Base-by-base conservation (phyloP, 2,113 vertebrate species). In the Scalopus aquaticus region DNA sequence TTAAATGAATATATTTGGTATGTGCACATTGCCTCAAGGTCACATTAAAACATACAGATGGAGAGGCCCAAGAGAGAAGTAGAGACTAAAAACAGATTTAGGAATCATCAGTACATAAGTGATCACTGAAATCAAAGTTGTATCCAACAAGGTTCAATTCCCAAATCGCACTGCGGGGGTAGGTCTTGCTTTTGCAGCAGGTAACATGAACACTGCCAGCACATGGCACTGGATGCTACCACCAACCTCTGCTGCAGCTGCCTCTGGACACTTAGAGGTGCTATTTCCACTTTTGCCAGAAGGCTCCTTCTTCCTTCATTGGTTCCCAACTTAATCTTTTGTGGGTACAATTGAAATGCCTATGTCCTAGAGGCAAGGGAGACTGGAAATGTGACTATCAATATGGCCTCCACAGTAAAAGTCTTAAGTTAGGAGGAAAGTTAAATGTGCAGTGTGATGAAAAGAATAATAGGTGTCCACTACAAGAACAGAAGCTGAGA, bases 401-500 rank as follows among this genome's bases (percentile, higher is more conserved):
- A n/a, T 76, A 51, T 44, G 37, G 28, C 19, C 15, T 74, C 22
- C 37, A 39, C 5, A 54, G 56, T 26, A 86, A 39, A 30, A 86
- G 16, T 84, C 42, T 78, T 92, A 58, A 77, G 24, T n/a, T 70
- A 30, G 15, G 51, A 84, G 83, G 42, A 70, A 22, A 30, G 30
- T 26, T 82, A 46, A 93, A 56, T 64, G 67, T 81, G 17, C 58
- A 62, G 1, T 44, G 32, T 84, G 49, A 67, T 54, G 30, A 62
- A 94, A 76, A 91, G 8, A 17, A 70, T 54, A 65, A 46, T 4
- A 28, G 70, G 56, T 35, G n/a, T 35, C 16, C 65, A 64, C 37
- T 70, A 32, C 1, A 91, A 95, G 60, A 91, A 85, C 10, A 65
- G 74, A 90, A 95, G 49, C 30, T 89, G 62, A 82, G 58, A 86